Evolutionary conservation across 37 sponge, comb jelly and placozoan genomes (phyloP).

Genomic region (Halichondria panicea): DNA sequence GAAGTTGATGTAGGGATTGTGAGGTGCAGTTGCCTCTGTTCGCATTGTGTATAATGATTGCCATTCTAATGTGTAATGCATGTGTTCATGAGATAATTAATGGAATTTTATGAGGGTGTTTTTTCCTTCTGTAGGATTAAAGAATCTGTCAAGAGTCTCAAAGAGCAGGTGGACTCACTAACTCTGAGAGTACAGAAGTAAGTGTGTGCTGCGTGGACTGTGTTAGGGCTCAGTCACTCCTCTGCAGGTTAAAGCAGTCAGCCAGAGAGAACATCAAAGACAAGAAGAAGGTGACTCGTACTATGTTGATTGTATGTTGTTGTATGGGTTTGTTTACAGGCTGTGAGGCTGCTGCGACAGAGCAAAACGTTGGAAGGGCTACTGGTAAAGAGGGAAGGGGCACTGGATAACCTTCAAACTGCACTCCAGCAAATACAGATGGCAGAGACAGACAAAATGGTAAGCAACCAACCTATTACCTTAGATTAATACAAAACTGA

Average conservation of each 20-base stretch:
- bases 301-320: background rate
- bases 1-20: constrained; percentile 51
- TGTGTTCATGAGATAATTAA: background rate
- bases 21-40: constrained; percentile 1
- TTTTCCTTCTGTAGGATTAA: background rate
- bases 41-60: too few species aligned
- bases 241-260: constrained; percentile 2
- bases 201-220: too few species aligned
- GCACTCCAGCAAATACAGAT: constrained; percentile 58
- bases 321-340: constrained; percentile 2
- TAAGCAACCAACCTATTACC: too few species aligned
- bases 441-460: constrained; percentile 74
- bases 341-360: constrained; percentile 7
- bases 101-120: background rate
- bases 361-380: background rate
- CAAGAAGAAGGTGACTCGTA: constrained; percentile 2
- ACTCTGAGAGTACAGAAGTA: background rate
- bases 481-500: too few species aligned
- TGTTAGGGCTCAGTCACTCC: background rate
- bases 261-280: constrained; percentile 14
- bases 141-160: background rate
- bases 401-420: constrained; percentile 45
- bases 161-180: background rate
- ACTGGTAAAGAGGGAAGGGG: constrained; percentile 4
- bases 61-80: background rate